Evolutionary conservation across 2,113 vertebrate genomes (phyloP).

Genomic region (Cyanoderma ruficeps): DNA sequence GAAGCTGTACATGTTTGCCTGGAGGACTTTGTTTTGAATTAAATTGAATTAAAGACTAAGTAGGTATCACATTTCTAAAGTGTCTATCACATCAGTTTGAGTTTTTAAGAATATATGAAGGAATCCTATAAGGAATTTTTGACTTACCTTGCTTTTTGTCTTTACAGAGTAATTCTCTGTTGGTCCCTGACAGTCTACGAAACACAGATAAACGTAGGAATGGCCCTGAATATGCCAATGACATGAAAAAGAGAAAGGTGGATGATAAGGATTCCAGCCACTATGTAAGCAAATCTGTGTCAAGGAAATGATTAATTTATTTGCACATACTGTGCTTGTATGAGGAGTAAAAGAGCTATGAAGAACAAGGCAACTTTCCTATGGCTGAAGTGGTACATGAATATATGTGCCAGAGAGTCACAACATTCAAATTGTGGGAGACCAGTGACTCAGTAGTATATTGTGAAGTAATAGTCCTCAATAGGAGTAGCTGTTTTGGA

Average conservation of each 20-base stretch:
- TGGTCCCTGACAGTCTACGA: constrained; percentile 80
- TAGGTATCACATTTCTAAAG: constrained; percentile 17
- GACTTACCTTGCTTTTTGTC: constrained; percentile 50
- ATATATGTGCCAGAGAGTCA: background rate
- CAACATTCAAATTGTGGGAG: background rate
- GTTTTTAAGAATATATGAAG: constrained; percentile 12
- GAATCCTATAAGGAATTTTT: constrained; percentile 32
- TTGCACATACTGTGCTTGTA: constrained; percentile 2
- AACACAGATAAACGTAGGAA: constrained; percentile 84
- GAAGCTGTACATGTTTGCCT: constrained; percentile 24
- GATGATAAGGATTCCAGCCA: constrained; percentile 87
- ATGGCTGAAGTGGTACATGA: background rate
- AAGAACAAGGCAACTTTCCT: background rate
- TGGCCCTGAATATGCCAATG: constrained; percentile 83
- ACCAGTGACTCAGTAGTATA: background rate
- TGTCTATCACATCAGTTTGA: background rate
- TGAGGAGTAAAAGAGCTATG: background rate
- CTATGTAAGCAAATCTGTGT: constrained; percentile 78
- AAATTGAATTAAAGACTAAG: constrained; percentile 13
- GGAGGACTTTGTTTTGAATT: background rate
- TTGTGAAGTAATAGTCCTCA: background rate
- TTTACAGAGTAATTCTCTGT: constrained; percentile 84
- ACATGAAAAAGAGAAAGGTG: constrained; percentile 86
- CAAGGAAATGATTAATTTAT: constrained; percentile 30
- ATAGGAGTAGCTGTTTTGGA: background rate